A percentile compares a stretch with the other conserved stretches of the same genome.
Conservation (phyloP, 1,140 invertebrate genomes). For the Caenorhabditis elegans region WBcel235 BX284605.5:4730001-4730500, state of each 20-base stretch:
- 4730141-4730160: background rate
- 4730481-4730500: background rate
- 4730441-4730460: background rate
- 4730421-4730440: background rate
- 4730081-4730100: background rate
- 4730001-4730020: background rate
- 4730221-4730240: background rate
- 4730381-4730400: background rate
- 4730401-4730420: background rate
- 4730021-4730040: conserved; percentile 6
- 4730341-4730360: too few species aligned
- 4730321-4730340: background rate
- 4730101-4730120: background rate
- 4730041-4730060: background rate
- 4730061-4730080: background rate
- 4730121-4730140: conserved; percentile 16
- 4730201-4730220: background rate
- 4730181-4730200: conserved; percentile 28
- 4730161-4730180: conserved; percentile 6
- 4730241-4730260: too few species aligned
- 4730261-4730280: too few species aligned
- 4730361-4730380: background rate
- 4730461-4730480: background rate
- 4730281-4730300: conserved; percentile 12
- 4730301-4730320: conserved; percentile 11